Evolutionary conservation across 2,888 invertebrate genomes (phyloP).

Genomic region (Agrochola macilenta): DNA sequence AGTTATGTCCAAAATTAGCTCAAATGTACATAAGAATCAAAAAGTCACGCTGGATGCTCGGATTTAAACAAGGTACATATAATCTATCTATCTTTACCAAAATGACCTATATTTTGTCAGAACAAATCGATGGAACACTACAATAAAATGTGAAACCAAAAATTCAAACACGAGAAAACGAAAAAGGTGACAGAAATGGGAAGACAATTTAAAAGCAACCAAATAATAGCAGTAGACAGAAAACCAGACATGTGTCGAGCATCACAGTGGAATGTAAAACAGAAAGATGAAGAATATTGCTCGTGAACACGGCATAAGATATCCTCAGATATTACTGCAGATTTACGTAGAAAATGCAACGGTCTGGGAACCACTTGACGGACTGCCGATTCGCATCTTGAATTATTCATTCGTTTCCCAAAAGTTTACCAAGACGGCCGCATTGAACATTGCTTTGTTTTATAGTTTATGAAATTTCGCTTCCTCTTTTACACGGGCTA

Average conservation of each 20-base stretch:
- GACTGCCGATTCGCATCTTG: slow-evolving; percentile 87
- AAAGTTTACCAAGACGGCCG: slow-evolving; percentile 81
- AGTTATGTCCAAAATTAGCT: not conserved
- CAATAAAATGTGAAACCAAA: slow-evolving; percentile 19
- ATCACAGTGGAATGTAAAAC: slow-evolving; percentile 75
- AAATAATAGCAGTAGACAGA: slow-evolving; percentile 66
- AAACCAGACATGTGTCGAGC: slow-evolving; percentile 65
- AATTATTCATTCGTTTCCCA: slow-evolving; percentile 87
- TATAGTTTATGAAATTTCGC: slow-evolving; percentile 82
- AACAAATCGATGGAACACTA: not conserved
- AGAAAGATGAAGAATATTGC: slow-evolving; percentile 79
- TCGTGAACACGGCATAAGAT: slow-evolving; percentile 81
- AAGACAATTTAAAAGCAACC: slow-evolving; percentile 50
- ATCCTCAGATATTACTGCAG: slow-evolving; percentile 81
- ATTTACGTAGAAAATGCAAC: slow-evolving; percentile 87
- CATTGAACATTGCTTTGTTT: slow-evolving; percentile 87
- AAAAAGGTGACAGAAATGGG: slow-evolving; percentile 42
- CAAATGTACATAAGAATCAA: no score
- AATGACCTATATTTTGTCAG: not conserved
- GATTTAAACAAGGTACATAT: not conserved
- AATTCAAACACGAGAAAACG: slow-evolving; percentile 28
- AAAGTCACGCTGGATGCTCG: not conserved
- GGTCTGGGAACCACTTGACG: slow-evolving; percentile 82
- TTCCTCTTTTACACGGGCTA: slow-evolving; percentile 71
- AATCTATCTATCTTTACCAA: not conserved